A percentile compares a stretch with the other conserved stretches of the same genome.
These are phyloP conservation scores for Monopterus albus DNA, from an alignment of 2,113 vertebrate genomes.

Conservation along the genomic window DNA sequence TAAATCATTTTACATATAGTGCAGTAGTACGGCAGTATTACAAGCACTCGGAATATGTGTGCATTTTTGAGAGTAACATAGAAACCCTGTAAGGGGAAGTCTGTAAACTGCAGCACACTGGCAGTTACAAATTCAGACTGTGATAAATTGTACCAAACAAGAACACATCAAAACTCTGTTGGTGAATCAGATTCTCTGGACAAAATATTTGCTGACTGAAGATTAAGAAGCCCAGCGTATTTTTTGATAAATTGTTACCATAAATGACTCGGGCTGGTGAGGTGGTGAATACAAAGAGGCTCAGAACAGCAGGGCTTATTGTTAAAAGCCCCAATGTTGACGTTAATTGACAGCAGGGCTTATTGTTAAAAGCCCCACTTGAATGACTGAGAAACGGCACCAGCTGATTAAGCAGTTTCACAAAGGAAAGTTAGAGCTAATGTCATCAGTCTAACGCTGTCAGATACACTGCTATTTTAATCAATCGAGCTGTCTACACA, in stretches of 20 bases:
- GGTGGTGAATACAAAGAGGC: background rate
- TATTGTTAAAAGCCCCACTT: too few relatives aligned
- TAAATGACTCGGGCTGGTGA: too few relatives aligned
- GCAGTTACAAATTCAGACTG: background rate
- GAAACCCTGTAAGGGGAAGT: background rate
- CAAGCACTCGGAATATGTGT: background rate
- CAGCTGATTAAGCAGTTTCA: background rate
- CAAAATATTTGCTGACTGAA: background rate
- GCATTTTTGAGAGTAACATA: background rate
- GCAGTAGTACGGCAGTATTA: background rate
- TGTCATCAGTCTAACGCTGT: background rate
- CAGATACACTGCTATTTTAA: too few relatives aligned
- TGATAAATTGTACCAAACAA: conserved; percentile 1
- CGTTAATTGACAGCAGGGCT: too few relatives aligned
- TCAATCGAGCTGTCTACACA: background rate
- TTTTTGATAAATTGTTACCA: background rate
- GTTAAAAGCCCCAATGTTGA: too few relatives aligned
- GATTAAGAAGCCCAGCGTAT: background rate
- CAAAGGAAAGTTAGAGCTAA: background rate
- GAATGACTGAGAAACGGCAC: background rate
- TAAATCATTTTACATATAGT: background rate
- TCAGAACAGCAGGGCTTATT: background rate
- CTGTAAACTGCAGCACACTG: background rate
- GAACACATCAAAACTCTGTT: background rate
- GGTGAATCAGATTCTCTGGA: background rate